Evolutionary conservation across 1,140 invertebrate species (phyloP).

Genomic region (Drosophila melanica): DNA sequence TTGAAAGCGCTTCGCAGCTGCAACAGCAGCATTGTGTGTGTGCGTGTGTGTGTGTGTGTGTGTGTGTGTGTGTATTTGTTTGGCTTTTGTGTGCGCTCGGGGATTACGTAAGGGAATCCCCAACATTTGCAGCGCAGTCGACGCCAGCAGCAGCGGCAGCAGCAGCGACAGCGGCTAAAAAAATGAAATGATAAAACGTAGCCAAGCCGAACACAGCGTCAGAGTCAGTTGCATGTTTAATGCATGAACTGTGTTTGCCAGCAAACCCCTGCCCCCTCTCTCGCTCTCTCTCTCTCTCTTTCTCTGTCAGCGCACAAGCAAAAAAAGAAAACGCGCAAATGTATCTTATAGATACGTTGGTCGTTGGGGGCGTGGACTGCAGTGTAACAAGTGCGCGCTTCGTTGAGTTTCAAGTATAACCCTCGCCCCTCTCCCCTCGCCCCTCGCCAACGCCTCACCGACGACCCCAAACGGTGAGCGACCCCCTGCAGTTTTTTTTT

Average conservation of each 20-base stretch:
- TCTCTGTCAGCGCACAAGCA: slow-evolving; percentile 1
- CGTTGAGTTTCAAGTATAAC: slow-evolving; percentile 41
- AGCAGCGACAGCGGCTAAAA: slow-evolving; percentile 12
- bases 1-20: slow-evolving; percentile 45
- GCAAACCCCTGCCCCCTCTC: not conserved
- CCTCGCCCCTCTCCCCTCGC: not conserved
- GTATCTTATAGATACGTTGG: slow-evolving; percentile 62
- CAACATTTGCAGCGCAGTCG: slow-evolving; percentile 75
- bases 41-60: slow-evolving; percentile 15
- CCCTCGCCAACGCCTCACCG: no score
- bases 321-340: slow-evolving; percentile 67
- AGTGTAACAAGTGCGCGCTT: slow-evolving; percentile 60
- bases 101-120: slow-evolving; percentile 82
- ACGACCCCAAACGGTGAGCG: slow-evolving; percentile 2
- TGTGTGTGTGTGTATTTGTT: slow-evolving; percentile 57
- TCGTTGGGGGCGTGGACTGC: slow-evolving; percentile 36
- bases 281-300: not conserved
- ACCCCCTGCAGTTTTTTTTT: slow-evolving; percentile 38
- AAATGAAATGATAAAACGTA: slow-evolving; percentile 55
- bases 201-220: slow-evolving; percentile 60
- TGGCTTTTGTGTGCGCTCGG: slow-evolving; percentile 78
- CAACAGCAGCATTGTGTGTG: slow-evolving; percentile 3
- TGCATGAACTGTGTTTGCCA: slow-evolving; percentile 43
- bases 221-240: slow-evolving; percentile 70
- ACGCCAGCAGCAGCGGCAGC: slow-evolving; percentile 58